phyloP scores from a whole-genome alignment of 1,140 invertebrate species.

The Trichonephila inaurata region DNA sequence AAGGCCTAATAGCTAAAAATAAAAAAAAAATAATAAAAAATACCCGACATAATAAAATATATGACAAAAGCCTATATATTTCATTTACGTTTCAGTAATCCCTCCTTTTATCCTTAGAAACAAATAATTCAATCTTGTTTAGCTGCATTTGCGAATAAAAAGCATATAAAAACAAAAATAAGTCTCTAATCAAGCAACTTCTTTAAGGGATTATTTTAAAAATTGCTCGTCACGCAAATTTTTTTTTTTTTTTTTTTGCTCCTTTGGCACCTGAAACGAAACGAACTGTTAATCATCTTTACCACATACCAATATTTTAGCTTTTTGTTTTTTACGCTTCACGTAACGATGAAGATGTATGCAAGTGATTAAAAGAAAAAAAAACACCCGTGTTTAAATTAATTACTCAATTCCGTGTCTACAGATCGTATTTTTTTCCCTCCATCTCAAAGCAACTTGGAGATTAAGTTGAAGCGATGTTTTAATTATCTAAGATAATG shows the following conservation, averaged over 20 bases:
- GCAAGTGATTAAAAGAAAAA: not conserved
- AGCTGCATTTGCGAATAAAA: not conserved
- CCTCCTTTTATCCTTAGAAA: too few relatives aligned
- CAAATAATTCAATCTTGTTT: too few relatives aligned
- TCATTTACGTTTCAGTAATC: too few relatives aligned
- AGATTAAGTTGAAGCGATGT: not conserved
- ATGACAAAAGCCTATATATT: too few relatives aligned
- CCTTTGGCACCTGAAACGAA: not conserved
- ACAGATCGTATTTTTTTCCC: not conserved
- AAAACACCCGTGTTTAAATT: not conserved
- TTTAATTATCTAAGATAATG: not conserved
- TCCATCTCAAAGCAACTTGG: not conserved
- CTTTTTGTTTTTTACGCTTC: not conserved
- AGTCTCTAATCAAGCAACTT: not conserved
- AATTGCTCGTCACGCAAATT: not conserved
- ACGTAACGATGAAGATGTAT: not conserved
- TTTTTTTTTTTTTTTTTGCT: not conserved
- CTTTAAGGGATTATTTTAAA: not conserved
- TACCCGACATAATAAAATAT: too few relatives aligned
- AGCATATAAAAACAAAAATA: not conserved
- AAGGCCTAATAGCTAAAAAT: too few relatives aligned
- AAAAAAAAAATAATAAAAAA: too few relatives aligned
- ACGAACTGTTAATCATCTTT: constrained; percentile 12
- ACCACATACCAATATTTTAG: not conserved
- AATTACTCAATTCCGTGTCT: not conserved